Evolutionary conservation across 2,797 vertebrate genomes (phyloP).

Genomic region (Pteronotus mesoamericanus): DNA sequence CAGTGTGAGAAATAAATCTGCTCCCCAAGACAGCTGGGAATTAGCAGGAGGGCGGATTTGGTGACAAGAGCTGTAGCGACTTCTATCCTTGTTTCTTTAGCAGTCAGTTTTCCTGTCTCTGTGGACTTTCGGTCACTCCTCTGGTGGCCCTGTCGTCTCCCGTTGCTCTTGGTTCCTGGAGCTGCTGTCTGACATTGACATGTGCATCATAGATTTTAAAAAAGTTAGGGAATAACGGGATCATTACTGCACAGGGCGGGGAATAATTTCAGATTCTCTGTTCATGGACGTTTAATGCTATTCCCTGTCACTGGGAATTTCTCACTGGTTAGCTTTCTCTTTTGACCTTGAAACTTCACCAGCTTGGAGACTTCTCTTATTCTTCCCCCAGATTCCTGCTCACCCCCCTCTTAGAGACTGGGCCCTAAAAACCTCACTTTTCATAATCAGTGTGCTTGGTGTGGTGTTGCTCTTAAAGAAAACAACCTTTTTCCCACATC

Average conservation of each 20-base stretch:
- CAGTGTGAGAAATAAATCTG: neutral
- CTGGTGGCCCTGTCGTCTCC: neutral
- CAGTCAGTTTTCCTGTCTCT: neutral
- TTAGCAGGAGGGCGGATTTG: neutral
- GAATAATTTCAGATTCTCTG: neutral
- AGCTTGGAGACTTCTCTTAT: neutral
- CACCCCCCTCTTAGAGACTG: neutral
- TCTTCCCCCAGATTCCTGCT: too few relatives aligned
- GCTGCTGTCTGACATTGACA: neutral
- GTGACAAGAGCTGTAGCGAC: neutral
- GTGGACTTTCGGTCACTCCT: neutral
- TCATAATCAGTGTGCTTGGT: neutral
- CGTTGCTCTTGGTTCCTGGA: neutral
- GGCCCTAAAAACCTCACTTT: neutral
- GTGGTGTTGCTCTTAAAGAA: neutral
- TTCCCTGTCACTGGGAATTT: neutral
- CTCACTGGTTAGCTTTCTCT: neutral
- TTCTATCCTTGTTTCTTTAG: neutral
- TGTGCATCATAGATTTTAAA: neutral
- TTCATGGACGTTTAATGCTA: neutral
- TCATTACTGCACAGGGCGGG: neutral
- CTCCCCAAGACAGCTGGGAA: neutral
- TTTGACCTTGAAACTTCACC: neutral
- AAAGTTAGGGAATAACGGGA: neutral
- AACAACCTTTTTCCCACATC: neutral